Conservation (phyloP, 1,140 invertebrate species). For the Vanessa atalanta region DNA sequence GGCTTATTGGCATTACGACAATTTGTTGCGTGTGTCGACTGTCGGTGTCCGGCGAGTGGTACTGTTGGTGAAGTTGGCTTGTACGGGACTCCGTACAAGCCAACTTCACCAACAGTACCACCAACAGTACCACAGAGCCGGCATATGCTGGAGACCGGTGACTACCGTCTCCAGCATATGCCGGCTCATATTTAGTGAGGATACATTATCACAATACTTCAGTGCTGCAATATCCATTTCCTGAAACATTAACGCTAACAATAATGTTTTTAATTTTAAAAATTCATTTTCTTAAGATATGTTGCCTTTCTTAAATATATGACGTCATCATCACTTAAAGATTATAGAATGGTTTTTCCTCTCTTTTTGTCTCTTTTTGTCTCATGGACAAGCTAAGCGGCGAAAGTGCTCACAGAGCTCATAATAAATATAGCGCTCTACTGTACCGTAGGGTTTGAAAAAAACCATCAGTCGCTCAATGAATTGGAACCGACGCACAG, state of each 20-base stretch:
- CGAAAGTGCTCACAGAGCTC: background rate
- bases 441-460: background rate
- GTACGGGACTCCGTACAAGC: too few relatives aligned
- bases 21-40: background rate
- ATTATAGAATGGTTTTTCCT: background rate
- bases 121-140: too few relatives aligned
- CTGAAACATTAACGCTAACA: background rate
- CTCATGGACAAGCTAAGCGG: background rate
- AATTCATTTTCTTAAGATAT: too few relatives aligned
- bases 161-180: too few relatives aligned
- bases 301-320: too few relatives aligned
- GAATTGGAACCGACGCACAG: background rate
- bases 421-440: background rate
- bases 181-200: too few relatives aligned
- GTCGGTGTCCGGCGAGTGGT: too few relatives aligned
- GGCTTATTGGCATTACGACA: background rate
- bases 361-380: background rate
- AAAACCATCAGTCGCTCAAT: background rate
- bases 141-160: too few relatives aligned
- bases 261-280: too few relatives aligned
- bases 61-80: too few relatives aligned
- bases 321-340: too few relatives aligned
- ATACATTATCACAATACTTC: background rate
- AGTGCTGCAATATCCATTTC: background rate
- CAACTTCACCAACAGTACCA: too few relatives aligned